Evolutionary conservation across 2,797 vertebrate genomes (phyloP), one percentile per base, ranked within the genome.

Genomic region (Rhadinocentrus ornatus): DNA sequence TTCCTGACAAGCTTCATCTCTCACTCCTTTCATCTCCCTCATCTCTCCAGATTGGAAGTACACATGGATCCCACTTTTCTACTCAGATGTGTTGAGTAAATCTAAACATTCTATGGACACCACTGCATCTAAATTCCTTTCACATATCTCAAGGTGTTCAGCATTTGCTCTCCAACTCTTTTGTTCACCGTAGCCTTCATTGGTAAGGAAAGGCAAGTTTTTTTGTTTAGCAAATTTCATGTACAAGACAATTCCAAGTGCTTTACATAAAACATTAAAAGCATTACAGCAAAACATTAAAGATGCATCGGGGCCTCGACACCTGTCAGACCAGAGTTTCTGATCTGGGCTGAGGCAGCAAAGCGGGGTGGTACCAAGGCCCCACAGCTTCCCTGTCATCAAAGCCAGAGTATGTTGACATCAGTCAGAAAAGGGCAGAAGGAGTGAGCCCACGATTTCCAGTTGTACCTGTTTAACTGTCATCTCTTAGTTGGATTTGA

Each of bases 311-410:
- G 16, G 66, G 29, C 62, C 68, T 77, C 69, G 75, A 76, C 77
- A 85, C 64, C 80, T 73, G 77, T 81, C 85, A 78, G 69, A 66
- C 73, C n/a, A 74, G 77, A 29, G 59, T 56, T 78, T 93, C 92
- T 92, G 83, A 92, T 93, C 79, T 84, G 62, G 71, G 29, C 66
- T 58, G 73, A 86, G 75, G 88, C 84, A 83, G 86, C 80, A 86
- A 84, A 82, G 80, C 70, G 82, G 83, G 83, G 82, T 72, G 83
- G 84, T 87, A 77, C 76, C 76, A 65, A 46, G 2, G 61, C 84
- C 83, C 74, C 81, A 53, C 76, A 88, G 67, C 62, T 79, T 73
- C 53, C 87, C 77, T 61, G 71, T 90, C 79, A 86, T 68, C 62
- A 76, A 66, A 77, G 64, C 44, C 76, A 59, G 60, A 68, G 52